phyloP scores from a whole-genome alignment of 64 coral and sea anemone genomes.

The Montipora cactus region DNA sequence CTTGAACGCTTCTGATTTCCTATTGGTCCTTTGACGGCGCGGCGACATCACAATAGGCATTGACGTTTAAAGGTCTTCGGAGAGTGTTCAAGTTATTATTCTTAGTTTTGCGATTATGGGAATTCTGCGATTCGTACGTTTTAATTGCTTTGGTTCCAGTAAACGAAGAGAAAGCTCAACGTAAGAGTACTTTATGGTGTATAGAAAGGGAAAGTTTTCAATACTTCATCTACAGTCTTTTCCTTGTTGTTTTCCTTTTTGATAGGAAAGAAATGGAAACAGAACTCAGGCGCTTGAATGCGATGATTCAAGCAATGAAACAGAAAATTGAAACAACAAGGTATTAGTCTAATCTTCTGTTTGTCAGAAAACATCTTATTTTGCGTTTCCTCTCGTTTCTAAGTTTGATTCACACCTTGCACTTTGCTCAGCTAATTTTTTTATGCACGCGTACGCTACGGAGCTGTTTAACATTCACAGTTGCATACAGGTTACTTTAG shows the following conservation, averaged over 20 bases:
- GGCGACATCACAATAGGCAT: slow-evolving; percentile 1
- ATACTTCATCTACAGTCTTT: not conserved
- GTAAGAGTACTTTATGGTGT: not conserved
- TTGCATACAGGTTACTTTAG: too few relatives aligned
- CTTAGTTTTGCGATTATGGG: not conserved
- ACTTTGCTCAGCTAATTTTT: too few relatives aligned
- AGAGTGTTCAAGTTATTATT: not conserved
- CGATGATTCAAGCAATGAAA: not conserved
- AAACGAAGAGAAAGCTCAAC: not conserved
- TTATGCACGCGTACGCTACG: too few relatives aligned
- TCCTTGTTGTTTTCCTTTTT: not conserved
- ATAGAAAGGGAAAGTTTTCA: not conserved
- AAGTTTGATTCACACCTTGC: not conserved
- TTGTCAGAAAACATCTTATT: not conserved
- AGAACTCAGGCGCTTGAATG: not conserved
- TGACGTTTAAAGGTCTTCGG: not conserved
- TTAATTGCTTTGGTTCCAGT: not conserved
- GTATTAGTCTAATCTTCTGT: not conserved
- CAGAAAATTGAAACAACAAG: slow-evolving; percentile 2
- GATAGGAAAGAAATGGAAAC: slow-evolving; percentile 12
- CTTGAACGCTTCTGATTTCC: too few relatives aligned
- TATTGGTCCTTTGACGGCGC: not conserved
- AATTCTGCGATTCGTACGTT: not conserved
- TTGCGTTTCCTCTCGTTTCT: not conserved
- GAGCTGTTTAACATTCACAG: too few relatives aligned